Evolutionary conservation across 2,888 invertebrate species (phyloP), one percentile per base, ranked within the genome.

Genomic region (Pelosia muscerda): DNA sequence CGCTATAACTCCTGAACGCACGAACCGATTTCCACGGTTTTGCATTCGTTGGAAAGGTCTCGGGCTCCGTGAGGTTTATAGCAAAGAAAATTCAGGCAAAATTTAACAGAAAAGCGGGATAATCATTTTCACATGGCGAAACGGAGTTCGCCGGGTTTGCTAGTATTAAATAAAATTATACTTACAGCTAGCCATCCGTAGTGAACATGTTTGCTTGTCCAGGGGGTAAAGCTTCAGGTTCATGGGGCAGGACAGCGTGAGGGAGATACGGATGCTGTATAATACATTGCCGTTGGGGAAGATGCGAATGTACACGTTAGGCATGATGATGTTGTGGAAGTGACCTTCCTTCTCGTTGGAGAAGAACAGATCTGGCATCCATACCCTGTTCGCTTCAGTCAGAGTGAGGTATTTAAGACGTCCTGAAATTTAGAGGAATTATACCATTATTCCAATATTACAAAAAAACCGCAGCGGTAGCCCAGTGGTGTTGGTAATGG

Each of bases 321-420:
- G 98, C 98, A 98, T 98, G 91, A 99, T 98, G 93, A 99, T 99
- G 92, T 98, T 98, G 95, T 99, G 99, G 90, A 99, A 98, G 90
- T 99, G 99, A 66, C 99, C 99, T 89, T 98, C 98, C 92, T 99
- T 99, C 95, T 99, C 99, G 89, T 99, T 99, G 68, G 98, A 98
- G 95, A 99, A 99, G 96, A 99, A 99, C 81, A 99, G 95, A 95
- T 99, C 99, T 49, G 99, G 99, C 97, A 99, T 99, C 99, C 99
- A 99, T 69, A 99, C 98, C 82, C 98, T 96, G 94, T 98, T 98
- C 66, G 98, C 98, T 93, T 99, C 99, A 66, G 99, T 98, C 87
- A 99, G 95, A 68, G 98, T 98, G 77, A 98, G 96, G 95, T 98
- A 98, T 92, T 98, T 98, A 72, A 98, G 96, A 83, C 97, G 97